Evolutionary conservation across 1,140 invertebrate species (phyloP), one percentile per base, ranked within the genome.

Genomic region (Melipona quadrifasciata): DNA sequence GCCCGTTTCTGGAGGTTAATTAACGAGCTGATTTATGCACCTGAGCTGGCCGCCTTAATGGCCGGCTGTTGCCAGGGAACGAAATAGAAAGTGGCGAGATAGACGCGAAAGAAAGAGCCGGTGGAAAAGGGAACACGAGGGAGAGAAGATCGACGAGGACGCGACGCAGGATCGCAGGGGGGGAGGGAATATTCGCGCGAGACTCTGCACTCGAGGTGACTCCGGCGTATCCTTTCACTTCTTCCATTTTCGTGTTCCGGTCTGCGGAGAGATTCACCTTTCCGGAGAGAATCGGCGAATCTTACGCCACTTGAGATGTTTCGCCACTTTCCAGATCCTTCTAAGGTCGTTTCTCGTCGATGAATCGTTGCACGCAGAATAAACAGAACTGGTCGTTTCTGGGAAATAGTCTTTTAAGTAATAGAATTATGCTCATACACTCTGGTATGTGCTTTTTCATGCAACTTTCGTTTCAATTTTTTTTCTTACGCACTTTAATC

Each of bases 211-310:
- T 64, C 47, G 51, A 82, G 34, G 47, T 39, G 47, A 75, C 11
- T 68, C 31, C 82, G 72, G 64, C 78, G 58, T 88, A 76, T 81
- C 90, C 88, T 91, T 91, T 91, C 90, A 91, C 90, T 91, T 87
- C 88, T 84, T 84, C 79, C 80, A 77, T 85, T 86, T 90, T 89
- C 78, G 61, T 39, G 17, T 89, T 80, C 79, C 53, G 85, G 58
- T 12, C 64, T 2, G 19, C 53, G 11, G 51, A n/a, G 51, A 68
- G 53, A 57, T 64, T 21, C 31, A 8, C 64, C 47, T 39, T 16
- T 24, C 11, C 8, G 39, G 1, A n/a, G 0, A 16, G 76, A 34
- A 74, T 24, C 21, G 53, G 21, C 57, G 34, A n/a, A n/a, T n/a
- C n/a, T n/a, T n/a, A n/a, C n/a, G n/a, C n/a, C n/a, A n/a, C n/a